Conservation (phyloP, 2,888 invertebrate species). For the Megalurothrips usitatus region DNA sequence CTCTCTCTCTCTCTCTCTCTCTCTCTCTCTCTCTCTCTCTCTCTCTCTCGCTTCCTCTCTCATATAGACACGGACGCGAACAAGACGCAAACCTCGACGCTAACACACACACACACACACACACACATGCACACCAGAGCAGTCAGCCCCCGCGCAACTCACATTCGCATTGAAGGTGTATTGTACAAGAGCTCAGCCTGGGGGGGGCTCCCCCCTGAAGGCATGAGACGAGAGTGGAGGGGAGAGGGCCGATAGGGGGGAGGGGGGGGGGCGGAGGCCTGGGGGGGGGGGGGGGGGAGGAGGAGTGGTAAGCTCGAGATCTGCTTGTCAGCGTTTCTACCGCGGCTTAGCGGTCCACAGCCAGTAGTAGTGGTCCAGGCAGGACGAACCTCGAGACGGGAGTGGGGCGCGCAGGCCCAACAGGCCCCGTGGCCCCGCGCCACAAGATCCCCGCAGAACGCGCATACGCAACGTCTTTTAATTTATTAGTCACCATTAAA, state of each 20-base stretch:
- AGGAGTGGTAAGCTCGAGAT: neutral
- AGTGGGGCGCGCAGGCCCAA: neutral
- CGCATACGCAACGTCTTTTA: too few species aligned
- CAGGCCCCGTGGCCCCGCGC: too few species aligned
- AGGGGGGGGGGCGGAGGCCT: neutral
- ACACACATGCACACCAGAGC: neutral
- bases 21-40: neutral
- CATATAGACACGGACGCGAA: too few species aligned
- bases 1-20: neutral
- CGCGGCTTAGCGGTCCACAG: neutral
- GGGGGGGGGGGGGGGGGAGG: neutral
- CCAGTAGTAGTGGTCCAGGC: neutral
- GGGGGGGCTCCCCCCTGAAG: too few species aligned
- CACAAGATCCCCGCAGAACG: too few species aligned
- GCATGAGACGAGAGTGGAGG: neutral
- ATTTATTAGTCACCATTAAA: too few species aligned
- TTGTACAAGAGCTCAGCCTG: too few species aligned
- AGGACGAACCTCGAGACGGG: neutral
- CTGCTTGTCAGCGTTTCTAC: conserved; percentile 16
- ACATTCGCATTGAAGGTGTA: too few species aligned
- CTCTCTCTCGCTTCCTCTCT: neutral
- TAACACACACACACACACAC: neutral
- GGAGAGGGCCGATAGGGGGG: neutral
- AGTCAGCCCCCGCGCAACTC: neutral
- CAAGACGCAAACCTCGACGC: too few species aligned